These are phyloP conservation scores for Crambe crambe DNA, from an alignment of 37 sponge, comb jelly and placozoan genomes.

Conservation along the genomic window DNA sequence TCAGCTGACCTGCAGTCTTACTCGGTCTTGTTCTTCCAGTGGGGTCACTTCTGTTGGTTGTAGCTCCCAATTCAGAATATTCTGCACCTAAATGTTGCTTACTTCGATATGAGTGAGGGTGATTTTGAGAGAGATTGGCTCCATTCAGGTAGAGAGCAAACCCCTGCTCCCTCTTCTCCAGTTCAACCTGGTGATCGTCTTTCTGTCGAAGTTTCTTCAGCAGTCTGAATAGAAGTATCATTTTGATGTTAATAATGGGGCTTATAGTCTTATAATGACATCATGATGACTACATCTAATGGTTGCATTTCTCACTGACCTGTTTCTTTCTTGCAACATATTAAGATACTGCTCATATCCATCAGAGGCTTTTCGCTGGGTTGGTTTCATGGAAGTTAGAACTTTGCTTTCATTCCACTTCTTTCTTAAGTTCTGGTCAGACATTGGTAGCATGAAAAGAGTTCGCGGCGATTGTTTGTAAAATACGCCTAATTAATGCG, in stretches of 20 bases:
- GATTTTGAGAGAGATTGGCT: slow-evolving; percentile 51
- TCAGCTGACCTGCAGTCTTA: slow-evolving; percentile 11
- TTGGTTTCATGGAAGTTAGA: background rate
- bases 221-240: slow-evolving; percentile 42
- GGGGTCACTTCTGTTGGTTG: background rate
- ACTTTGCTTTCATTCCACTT: background rate
- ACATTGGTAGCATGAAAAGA: background rate
- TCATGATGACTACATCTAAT: too few species aligned
- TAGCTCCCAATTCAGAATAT: too few species aligned
- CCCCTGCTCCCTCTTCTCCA: slow-evolving; percentile 91
- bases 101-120: background rate
- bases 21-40: background rate
- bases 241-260: too few species aligned
- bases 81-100: background rate
- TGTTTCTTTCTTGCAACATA: slow-evolving; percentile 71
- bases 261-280: too few species aligned
- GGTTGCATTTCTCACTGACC: too few species aligned
- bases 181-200: slow-evolving; percentile 50
- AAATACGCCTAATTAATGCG: background rate
- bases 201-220: slow-evolving; percentile 81
- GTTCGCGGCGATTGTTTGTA: background rate
- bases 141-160: slow-evolving; percentile 95
- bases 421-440: background rate
- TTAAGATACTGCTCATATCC: slow-evolving; percentile 53
- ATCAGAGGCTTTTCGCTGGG: background rate